Base-by-base conservation (phyloP, 64 coral and sea anemone species). In the Platygyra sinensis region DNA sequence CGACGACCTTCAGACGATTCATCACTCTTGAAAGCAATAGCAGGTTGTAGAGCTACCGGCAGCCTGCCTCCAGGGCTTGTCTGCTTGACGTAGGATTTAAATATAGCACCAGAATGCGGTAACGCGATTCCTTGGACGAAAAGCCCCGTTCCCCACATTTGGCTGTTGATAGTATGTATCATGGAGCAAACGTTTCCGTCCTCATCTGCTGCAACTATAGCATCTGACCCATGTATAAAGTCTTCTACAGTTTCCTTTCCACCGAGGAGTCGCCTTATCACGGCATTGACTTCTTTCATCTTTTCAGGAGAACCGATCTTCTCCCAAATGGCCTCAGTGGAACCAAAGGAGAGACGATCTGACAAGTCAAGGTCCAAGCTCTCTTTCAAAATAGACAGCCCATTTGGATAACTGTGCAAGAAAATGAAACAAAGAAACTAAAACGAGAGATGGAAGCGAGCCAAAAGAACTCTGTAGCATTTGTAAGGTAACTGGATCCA, bases 91-190 rank as follows among this genome's bases (percentile, higher is more conserved):
- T 18, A 93, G 20, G 79, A 73, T 76, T 87, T 91, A 25, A 89
- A 93, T 77, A 96, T 96, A 0, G 95, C 92, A 22, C 72, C 95
- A 19, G 92, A 96, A 73, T 96, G 92, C 3, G 95, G 92, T 22
- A 96, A 75, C 4, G 95, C 95, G 39, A 87, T 89, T 31, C 95
- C 95, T 7, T 90, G 82, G 0, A 91, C 74, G 81, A 96, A 96
- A 39, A 96, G 60, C 15, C 95, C 95, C 50, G 95, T 96, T 18
- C 95, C 95, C 95, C 95, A 96, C 67, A 90, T 90, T 24, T 79
- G 46, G 67, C 95, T 90, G 77, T 93, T 93, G 33, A 96, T 96
- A 31, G 95, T 96, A 50, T 96, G 95, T 24, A 93, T 74, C 91
- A 96, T 90, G 19, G 95, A 78, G 25, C 95, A 96, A 54, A 93